Evolutionary conservation across 2,888 invertebrate genomes (phyloP).

Genomic region (Seira musarum): DNA sequence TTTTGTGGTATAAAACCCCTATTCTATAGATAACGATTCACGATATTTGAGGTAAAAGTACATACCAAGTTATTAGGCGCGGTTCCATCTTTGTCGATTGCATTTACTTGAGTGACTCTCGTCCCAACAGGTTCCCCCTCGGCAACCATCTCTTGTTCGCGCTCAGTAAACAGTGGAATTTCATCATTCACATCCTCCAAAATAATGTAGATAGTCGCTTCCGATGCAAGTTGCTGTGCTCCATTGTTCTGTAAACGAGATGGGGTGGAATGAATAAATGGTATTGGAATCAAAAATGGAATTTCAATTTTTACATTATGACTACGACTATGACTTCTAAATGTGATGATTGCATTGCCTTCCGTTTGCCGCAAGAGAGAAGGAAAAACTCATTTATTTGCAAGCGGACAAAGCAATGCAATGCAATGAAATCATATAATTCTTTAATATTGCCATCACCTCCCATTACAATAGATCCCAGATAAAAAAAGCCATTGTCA

Average conservation of each 20-base stretch:
- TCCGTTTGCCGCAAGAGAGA: too few relatives aligned
- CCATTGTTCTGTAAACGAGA: slow-evolving; percentile 85
- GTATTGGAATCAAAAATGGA: too few relatives aligned
- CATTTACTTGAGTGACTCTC: slow-evolving; percentile 96
- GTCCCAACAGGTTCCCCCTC: slow-evolving; percentile 96
- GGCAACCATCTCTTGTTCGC: slow-evolving; percentile 94
- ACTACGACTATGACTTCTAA: too few relatives aligned
- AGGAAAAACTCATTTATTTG: slow-evolving; percentile 15
- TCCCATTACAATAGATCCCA: too few relatives aligned
- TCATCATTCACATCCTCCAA: slow-evolving; percentile 98
- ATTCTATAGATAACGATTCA: too few relatives aligned
- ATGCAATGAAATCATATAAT: too few relatives aligned
- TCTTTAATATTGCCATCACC: too few relatives aligned
- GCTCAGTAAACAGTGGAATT: slow-evolving; percentile 94
- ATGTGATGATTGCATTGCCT: too few relatives aligned
- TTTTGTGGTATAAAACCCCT: too few relatives aligned
- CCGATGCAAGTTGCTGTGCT: slow-evolving; percentile 94
- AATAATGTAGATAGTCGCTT: slow-evolving; percentile 85
- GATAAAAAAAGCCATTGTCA: too few relatives aligned
- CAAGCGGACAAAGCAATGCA: too few relatives aligned
- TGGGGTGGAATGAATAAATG: too few relatives aligned
- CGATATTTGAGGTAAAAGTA: slow-evolving; percentile 1
- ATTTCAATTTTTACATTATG: slow-evolving; percentile 36
- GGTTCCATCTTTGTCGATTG: slow-evolving; percentile 96
- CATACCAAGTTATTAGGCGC: slow-evolving; percentile 93